Evolutionary conservation across 2,113 vertebrate genomes (phyloP), one percentile per base, ranked within the genome.

Genomic region (Vicugna pacos): DNA sequence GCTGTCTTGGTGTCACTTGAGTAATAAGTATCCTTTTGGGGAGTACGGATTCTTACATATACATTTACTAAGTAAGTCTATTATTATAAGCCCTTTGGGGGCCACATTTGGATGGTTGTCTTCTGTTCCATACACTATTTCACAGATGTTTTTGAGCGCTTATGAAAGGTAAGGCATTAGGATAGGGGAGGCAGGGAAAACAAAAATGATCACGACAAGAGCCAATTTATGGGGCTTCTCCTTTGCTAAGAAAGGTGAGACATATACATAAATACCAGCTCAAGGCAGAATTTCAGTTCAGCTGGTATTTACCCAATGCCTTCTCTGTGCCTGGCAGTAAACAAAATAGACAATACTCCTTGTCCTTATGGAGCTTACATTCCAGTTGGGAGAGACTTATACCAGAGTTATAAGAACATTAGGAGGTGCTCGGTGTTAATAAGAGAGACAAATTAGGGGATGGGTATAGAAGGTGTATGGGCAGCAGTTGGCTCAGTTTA

Each of bases 171-270:
- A 56, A 77, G 60, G 46, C 42, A 16, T 38, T 79, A 38, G 15
- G 4, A 11, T 52, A 86, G 46, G 3, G 79, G 70, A 54, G 10
- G 4, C 48, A 89, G 65, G 72, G 72, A 73, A 91, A 69, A 48
- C 50, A 58, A 24, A 93, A 48, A 26, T 76, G 86, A 8, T 56
- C 77, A 89, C 72, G 67, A 69, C 11, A n/a, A 77, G 32, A 28
- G 70, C 56, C 38, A 56, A 50, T 35, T 35, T 26, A 35, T 62
- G 65, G 84, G 93, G 54, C n/a, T 70, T 85, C 11, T 58, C 1
- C 28, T 77, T 88, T 72, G 50, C 46, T 87, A 35, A 96, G 54
- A 42, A 95, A 95, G 54, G 46, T 48, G 48, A 88, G 54, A 60
- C 24, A 42, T 32, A 56, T 6, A 32, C 73, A 28, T 58, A 64